Evolutionary conservation across 2,888 invertebrate genomes (phyloP).

Genomic region (Perdita meconis): DNA sequence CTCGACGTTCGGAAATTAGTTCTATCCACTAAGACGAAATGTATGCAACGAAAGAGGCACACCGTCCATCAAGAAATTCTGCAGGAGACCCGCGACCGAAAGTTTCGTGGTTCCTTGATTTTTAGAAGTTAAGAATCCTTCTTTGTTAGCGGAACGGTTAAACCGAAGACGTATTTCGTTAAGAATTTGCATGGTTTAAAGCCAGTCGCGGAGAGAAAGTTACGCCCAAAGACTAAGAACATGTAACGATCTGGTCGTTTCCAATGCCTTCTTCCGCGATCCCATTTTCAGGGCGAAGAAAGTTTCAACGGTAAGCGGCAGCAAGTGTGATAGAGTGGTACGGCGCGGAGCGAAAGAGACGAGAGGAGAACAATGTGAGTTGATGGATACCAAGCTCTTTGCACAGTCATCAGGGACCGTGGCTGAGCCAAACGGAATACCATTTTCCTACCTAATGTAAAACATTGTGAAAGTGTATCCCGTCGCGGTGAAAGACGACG

Average conservation of each 20-base stretch:
- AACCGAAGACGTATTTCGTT: constrained; percentile 7
- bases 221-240: constrained; percentile 17
- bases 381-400: constrained; percentile 69
- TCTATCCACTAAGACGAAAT: background rate
- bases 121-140: background rate
- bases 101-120: background rate
- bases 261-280: constrained; percentile 40
- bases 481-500: constrained; percentile 36
- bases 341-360: constrained; percentile 41
- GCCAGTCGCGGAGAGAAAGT: background rate
- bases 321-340: constrained; percentile 57
- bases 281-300: constrained; percentile 62
- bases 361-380: constrained; percentile 62
- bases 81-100: background rate
- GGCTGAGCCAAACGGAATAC: constrained; percentile 55
- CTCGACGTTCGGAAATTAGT: background rate
- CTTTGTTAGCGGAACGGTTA: background rate
- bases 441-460: constrained; percentile 57
- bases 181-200: constrained; percentile 3
- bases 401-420: constrained; percentile 64
- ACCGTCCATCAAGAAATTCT: background rate
- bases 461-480: constrained; percentile 50
- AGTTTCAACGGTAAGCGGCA: constrained; percentile 48
- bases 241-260: constrained; percentile 33
- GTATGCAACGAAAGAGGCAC: background rate